These are phyloP conservation scores for Zeus faber DNA, from an alignment of 2,113 vertebrate species.

Conservation along the genomic window DNA sequence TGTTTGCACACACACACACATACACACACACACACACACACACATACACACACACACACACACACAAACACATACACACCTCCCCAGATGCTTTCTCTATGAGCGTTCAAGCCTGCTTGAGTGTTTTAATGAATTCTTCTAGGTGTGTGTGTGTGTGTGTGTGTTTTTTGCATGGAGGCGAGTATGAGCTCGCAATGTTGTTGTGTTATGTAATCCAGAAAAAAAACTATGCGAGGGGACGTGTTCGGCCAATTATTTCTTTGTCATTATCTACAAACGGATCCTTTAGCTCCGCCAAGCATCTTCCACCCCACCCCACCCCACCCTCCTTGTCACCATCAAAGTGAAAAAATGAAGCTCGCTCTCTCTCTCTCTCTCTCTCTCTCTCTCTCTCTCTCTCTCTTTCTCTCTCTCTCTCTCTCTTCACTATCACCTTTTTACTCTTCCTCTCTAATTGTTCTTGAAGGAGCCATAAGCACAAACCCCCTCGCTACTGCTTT, in stretches of 20 bases:
- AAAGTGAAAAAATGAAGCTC: background rate
- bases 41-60: conserved; percentile 16
- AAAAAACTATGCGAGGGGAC: background rate
- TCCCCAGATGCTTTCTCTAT: background rate
- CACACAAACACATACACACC: conserved; percentile 8
- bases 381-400: background rate
- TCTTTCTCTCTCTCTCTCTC: background rate
- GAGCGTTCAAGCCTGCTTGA: background rate
- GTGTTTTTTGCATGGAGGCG: too few relatives aligned
- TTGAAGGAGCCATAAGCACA: background rate
- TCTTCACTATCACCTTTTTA: background rate
- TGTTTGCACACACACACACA: conserved; percentile 5
- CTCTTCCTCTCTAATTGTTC: background rate
- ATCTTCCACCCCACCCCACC: too few relatives aligned
- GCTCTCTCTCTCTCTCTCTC: background rate
- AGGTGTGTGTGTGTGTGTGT: background rate
- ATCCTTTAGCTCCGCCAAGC: too few relatives aligned
- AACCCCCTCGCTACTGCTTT: background rate
- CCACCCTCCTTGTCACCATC: background rate
- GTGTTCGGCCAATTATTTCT: background rate
- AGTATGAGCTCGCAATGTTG: background rate
- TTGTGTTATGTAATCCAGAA: conserved; percentile 31
- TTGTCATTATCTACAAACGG: background rate
- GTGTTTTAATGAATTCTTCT: conserved; percentile 10
- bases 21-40: conserved; percentile 1